Conservation (phyloP, 2,797 vertebrate genomes). For the Distichodus sexfasciatus region DNA sequence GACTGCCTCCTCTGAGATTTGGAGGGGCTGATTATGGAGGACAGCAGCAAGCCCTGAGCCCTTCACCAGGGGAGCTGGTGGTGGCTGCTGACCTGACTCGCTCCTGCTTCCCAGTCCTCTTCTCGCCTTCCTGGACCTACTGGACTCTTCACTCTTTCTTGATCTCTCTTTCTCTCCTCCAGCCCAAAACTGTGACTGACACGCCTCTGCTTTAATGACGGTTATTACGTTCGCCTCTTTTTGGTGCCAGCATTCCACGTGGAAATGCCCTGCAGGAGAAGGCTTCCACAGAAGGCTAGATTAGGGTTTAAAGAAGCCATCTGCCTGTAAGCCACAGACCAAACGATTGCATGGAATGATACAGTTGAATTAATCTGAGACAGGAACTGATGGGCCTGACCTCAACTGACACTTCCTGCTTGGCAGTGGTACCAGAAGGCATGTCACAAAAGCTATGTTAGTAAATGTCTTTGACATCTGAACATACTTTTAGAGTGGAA, state of each 20-base stretch:
- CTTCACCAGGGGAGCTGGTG: neutral
- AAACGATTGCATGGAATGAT: slow-evolving; percentile 15
- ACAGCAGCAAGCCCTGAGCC: slow-evolving; percentile 15
- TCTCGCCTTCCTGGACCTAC: neutral
- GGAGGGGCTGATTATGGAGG: slow-evolving; percentile 36
- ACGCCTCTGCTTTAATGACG: slow-evolving; percentile 14
- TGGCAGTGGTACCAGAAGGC: neutral
- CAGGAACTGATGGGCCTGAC: slow-evolving; percentile 33
- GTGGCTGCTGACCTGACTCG: neutral
- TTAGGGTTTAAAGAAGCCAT: slow-evolving; percentile 33
- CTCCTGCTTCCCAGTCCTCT: neutral
- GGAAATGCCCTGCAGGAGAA: slow-evolving; percentile 21
- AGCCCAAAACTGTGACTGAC: slow-evolving; percentile 14
- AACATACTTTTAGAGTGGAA: too few species aligned
- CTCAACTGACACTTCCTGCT: slow-evolving; percentile 15
- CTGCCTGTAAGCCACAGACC: slow-evolving; percentile 9
- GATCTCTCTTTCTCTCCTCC: neutral
- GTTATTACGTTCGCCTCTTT: slow-evolving; percentile 29
- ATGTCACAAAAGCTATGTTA: neutral
- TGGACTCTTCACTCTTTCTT: slow-evolving; percentile 10
- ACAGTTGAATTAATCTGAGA: slow-evolving; percentile 39
- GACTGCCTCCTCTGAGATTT: slow-evolving; percentile 39
- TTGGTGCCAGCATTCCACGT: slow-evolving; percentile 17
- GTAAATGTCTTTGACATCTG: neutral
- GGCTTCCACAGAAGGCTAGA: slow-evolving; percentile 16